Percentiles rank a stretch among this genome's conserved stretches.
Conservation (phyloP, 2,113 vertebrate genomes). For the Aplodontia rufa region DNA sequence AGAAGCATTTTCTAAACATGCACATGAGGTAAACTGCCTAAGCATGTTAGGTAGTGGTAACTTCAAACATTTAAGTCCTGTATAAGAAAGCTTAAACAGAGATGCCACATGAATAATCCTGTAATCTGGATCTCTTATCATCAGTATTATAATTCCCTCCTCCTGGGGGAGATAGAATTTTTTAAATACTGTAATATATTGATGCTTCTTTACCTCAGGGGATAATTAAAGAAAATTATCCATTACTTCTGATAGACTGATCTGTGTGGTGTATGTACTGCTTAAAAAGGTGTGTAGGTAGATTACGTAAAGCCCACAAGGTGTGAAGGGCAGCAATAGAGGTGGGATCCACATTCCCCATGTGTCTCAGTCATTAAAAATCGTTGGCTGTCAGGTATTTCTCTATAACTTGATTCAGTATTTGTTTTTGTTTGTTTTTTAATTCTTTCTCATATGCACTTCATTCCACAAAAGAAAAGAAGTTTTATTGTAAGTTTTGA, state of each 20-base stretch:
- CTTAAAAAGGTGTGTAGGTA: neutral
- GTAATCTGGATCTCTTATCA: neutral
- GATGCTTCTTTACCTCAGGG: neutral
- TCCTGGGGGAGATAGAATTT: neutral
- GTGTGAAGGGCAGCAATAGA: neutral
- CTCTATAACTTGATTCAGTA: neutral
- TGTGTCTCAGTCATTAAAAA: neutral
- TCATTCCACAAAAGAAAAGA: conserved; percentile 24
- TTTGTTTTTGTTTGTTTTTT: no score
- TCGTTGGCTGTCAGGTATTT: neutral
- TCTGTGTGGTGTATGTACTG: neutral
- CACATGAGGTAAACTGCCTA: conserved; percentile 90
- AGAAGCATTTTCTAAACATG: conserved; percentile 96
- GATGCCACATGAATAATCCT: neutral
- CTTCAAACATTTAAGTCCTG: neutral
- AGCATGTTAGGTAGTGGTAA: neutral
- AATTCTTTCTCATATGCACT: neutral
- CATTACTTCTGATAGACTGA: neutral
- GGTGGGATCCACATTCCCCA: neutral
- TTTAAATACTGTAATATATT: neutral
- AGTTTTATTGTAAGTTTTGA: conserved; percentile 27
- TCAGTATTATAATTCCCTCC: neutral
- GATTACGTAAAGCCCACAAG: neutral
- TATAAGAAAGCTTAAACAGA: neutral
- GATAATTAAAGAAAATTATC: neutral